Conservation (phyloP, 2,113 vertebrate species). For the Pristiophorus japonicus region DNA sequence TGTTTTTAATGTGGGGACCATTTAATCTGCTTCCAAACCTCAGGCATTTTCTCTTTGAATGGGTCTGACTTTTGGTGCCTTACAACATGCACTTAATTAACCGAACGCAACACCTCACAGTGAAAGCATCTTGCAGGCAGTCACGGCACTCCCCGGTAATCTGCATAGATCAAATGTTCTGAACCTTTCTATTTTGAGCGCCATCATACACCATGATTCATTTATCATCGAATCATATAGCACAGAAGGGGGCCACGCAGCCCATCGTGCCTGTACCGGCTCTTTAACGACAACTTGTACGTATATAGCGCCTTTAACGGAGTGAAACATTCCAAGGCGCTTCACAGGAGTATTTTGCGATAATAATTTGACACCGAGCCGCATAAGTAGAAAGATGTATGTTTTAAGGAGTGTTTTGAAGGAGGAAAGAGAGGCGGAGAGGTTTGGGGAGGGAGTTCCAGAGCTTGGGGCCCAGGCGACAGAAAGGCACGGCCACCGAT, state of each 20-base stretch:
- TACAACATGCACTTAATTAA: constrained; percentile 30
- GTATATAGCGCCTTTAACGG: no score
- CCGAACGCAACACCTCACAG: constrained; percentile 19
- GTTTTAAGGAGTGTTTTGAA: no score
- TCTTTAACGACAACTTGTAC: no score
- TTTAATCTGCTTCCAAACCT: constrained; percentile 36
- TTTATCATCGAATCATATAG: background rate
- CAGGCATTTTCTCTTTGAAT: constrained; percentile 33
- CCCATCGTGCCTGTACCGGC: background rate
- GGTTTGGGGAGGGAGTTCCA: no score
- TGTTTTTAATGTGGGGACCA: constrained; percentile 33
- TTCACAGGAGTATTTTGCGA: no score
- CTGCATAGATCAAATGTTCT: constrained; percentile 14
- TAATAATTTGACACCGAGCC: no score
- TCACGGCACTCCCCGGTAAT: constrained; percentile 9
- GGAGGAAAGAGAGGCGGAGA: no score
- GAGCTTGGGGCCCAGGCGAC: no score
- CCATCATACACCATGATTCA: background rate
- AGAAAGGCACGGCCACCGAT: no score
- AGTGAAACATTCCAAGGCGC: no score
- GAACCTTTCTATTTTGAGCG: background rate
- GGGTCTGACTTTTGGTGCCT: background rate
- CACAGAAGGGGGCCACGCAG: background rate
- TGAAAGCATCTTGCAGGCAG: background rate
- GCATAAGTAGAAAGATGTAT: no score